Base-by-base conservation (phyloP, 2,797 vertebrate genomes). In the Amblyopsis hoosieri region DNA sequence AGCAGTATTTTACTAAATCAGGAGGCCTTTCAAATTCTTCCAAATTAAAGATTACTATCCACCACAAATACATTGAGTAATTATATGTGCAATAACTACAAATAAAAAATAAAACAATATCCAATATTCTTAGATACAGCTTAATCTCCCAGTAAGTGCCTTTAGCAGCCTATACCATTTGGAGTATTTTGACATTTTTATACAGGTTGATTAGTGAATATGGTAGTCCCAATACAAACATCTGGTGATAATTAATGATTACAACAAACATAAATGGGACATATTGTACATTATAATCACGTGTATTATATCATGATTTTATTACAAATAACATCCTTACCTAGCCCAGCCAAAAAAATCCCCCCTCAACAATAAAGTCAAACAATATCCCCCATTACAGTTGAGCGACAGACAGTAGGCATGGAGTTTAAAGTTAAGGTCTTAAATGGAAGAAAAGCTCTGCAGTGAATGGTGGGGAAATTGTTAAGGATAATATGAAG, bases 401-500 rank as follows among this genome's bases (percentile, higher is more conserved):
- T 82, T 87, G 84, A 86, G 85, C 80, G 87, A 90, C 85, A 91
- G 88, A 90, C 85, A 87, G 85, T 75, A 67, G 72, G 74, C 87
- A 82, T 81, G 87, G 85, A 80, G 84, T 89, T 87, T 86, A 91
- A 91, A 92, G 89, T 86, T 84, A 88, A 79, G 85, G 86, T 80
- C 87, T 91, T 90, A 86, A 90, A 88, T 82, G 76, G 90, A 87
- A 92, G 89, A 90, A 93, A 93, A 87, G 91, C 82, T 75, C 76
- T 51, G 70, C 72, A 69, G 72, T 92, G 89, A 92, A 93, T 91
- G 88, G 87, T 63, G 71, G 75, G 82, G 86, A 86, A 87, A 92
- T 91, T 89, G 90, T 91, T 90, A 84, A 89, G 84, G 85, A 91
- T 88, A 90, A 90, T 92, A 89, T 87, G 88, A 89, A 91, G 88